These are phyloP conservation scores for Ornithorhynchus anatinus DNA, from an alignment of 2,113 vertebrate genomes.

Conservation along the genomic window DNA sequence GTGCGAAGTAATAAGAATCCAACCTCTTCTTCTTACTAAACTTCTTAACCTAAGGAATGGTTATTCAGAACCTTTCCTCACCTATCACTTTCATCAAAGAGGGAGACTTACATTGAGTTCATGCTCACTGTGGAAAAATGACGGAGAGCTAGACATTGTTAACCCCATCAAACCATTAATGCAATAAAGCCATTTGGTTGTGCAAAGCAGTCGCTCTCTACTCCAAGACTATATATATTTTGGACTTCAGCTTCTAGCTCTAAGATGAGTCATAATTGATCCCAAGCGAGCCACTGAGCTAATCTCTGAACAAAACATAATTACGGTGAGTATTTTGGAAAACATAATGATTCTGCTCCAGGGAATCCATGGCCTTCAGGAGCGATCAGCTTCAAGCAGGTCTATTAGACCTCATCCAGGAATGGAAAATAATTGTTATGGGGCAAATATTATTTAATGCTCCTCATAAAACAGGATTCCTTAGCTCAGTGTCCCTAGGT, in stretches of 20 bases:
- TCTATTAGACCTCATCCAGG: slow-evolving; percentile 44
- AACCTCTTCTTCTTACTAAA: too few species aligned
- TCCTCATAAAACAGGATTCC: neutral
- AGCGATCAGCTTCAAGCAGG: slow-evolving; percentile 26
- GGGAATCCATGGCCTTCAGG: slow-evolving; percentile 32
- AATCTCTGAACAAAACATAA: slow-evolving; percentile 57
- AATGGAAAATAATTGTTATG: slow-evolving; percentile 7
- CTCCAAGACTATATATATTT: neutral
- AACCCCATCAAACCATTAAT: neutral
- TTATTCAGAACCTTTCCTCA: too few species aligned
- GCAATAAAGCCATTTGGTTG: neutral
- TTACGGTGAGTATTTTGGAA: slow-evolving; percentile 61
- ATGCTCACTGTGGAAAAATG: slow-evolving; percentile 20
- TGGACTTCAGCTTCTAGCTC: slow-evolving; percentile 39
- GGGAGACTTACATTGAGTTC: neutral
- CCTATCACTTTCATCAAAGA: neutral
- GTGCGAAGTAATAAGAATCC: too few species aligned
- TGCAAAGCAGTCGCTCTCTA: slow-evolving; percentile 9
- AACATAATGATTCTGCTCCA: slow-evolving; percentile 50
- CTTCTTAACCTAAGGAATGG: too few species aligned
- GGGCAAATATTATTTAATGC: slow-evolving; percentile 36
- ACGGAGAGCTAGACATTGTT: neutral
- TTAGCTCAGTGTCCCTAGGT: neutral
- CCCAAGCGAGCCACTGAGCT: slow-evolving; percentile 33
- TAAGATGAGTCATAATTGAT: slow-evolving; percentile 48